Evolutionary conservation across 2,113 vertebrate genomes (phyloP).

Genomic region (Lophotis ruficrista): DNA sequence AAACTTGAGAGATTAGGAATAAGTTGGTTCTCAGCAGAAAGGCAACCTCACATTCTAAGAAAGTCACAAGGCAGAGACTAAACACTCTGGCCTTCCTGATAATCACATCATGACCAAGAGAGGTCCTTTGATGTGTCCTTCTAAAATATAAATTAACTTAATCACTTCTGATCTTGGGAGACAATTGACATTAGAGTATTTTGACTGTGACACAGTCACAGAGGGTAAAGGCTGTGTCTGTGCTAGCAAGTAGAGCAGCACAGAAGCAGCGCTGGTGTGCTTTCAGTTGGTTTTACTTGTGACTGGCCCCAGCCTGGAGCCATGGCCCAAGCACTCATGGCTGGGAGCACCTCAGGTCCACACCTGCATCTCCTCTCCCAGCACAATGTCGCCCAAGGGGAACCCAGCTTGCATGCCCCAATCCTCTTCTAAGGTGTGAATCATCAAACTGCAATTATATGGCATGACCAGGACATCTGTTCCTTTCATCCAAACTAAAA

Average conservation of each 20-base stretch:
- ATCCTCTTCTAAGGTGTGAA: neutral
- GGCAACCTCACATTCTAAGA: neutral
- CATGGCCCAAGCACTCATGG: neutral
- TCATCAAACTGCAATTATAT: neutral
- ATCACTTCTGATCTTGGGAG: neutral
- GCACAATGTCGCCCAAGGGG: accelerated
- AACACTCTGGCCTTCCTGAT: neutral
- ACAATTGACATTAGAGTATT: neutral
- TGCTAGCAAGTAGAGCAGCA: neutral
- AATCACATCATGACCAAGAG: neutral
- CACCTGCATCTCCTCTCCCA: neutral
- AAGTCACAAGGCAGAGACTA: neutral
- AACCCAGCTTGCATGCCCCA: neutral
- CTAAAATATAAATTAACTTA: neutral
- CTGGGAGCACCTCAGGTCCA: neutral
- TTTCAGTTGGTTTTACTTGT: neutral
- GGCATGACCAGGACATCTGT: neutral
- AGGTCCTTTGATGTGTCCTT: neutral
- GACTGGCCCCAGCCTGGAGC: neutral
- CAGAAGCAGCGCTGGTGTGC: neutral
- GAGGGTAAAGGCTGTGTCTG: neutral
- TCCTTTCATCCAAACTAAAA: neutral
- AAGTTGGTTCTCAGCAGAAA: neutral
- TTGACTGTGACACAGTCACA: neutral
- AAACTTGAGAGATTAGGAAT: neutral